phyloP scores from a whole-genome alignment of 1,140 invertebrate genomes.

The Drosophila teissieri region DNA sequence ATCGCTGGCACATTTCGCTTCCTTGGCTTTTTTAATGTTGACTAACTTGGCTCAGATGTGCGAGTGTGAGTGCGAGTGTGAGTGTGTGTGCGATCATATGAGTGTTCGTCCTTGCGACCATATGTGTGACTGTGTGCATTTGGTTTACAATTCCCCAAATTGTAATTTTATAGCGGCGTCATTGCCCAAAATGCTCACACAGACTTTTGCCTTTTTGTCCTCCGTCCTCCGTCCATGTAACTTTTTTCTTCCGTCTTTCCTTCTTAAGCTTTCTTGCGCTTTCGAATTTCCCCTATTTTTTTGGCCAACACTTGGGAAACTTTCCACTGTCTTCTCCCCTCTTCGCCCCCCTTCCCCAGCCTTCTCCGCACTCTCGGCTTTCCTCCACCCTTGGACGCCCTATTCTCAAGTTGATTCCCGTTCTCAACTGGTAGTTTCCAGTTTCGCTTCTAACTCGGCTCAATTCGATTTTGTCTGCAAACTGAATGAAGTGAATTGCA shows the following conservation, averaged over 20 bases:
- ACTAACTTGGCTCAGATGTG: conserved; percentile 60
- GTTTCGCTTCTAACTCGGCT: conserved; percentile 55
- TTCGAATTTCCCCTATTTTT: conserved; percentile 23
- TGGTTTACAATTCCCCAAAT: conserved; percentile 80
- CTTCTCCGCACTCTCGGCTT: neutral
- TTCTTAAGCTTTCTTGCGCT: conserved; percentile 35
- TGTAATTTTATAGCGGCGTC: conserved; percentile 81
- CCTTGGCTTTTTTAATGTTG: conserved; percentile 41
- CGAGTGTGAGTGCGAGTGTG: conserved; percentile 50
- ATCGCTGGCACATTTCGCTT: conserved; percentile 76
- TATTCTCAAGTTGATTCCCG: conserved; percentile 47
- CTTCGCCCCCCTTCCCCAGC: neutral
- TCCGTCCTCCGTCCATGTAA: conserved; percentile 30
- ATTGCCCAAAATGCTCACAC: conserved; percentile 80
- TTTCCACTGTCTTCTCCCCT: conserved; percentile 22
- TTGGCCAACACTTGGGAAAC: conserved; percentile 38
- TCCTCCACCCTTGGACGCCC: neutral
- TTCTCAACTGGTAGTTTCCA: conserved; percentile 49
- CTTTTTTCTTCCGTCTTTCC: conserved; percentile 25
- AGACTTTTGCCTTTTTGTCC: conserved; percentile 62
- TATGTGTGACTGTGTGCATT: conserved; percentile 46
- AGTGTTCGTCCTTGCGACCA: conserved; percentile 19
- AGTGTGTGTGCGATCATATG: conserved; percentile 5
- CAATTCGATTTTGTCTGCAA: conserved; percentile 77
- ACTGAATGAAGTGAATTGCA: conserved; percentile 71